Conservation (phyloP, 2,888 invertebrate genomes). For the Tanypteryx hageni region DNA sequence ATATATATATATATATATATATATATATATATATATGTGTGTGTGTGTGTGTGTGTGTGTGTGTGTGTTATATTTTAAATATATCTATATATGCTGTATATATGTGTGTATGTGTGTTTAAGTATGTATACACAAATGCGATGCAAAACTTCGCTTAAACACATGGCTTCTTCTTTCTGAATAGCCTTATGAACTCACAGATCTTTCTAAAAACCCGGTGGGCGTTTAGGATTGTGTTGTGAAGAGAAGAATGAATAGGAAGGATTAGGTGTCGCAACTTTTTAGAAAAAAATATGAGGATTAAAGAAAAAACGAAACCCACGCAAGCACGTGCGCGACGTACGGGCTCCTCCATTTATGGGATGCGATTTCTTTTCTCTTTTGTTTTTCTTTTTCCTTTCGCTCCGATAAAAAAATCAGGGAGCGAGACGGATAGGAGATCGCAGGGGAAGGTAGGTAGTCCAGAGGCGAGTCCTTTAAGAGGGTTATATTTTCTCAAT, state of each 20-base stretch:
- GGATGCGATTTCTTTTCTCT: not conserved
- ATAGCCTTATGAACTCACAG: no score
- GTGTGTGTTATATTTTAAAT: no score
- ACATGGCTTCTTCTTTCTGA: no score
- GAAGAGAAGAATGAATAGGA: not conserved
- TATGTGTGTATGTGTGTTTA: no score
- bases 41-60: no score
- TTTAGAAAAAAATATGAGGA: not conserved
- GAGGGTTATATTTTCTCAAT: constrained; percentile 49
- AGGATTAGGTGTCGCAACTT: not conserved
- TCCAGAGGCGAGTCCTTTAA: constrained; percentile 25
- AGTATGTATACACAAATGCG: no score
- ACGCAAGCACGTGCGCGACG: not conserved
- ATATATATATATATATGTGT: no score
- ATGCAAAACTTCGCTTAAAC: no score
- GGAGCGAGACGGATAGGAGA: not conserved
- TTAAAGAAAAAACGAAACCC: not conserved
- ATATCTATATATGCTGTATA: no score
- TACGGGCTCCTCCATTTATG: not conserved
- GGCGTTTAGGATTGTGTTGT: no score
- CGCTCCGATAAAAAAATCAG: not conserved
- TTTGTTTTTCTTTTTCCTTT: not conserved
- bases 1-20: no score
- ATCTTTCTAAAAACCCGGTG: no score
- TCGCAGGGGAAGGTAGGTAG: not conserved